Base-by-base conservation (phyloP, 2,888 invertebrate genomes). In the Apomyelois bistriatella region DNA sequence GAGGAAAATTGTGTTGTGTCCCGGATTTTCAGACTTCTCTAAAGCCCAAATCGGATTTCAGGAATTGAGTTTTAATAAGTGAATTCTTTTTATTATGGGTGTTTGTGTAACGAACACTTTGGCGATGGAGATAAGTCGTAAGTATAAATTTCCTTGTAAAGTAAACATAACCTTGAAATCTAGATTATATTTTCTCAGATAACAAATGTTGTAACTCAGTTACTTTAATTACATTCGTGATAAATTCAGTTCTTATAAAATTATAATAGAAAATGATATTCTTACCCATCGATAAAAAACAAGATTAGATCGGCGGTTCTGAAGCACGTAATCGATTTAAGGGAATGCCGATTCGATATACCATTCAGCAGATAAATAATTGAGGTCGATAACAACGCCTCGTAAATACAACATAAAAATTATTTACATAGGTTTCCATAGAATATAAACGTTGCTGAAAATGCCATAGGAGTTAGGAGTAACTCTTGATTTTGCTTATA, bases 61-160 rank as follows among this genome's bases (percentile, higher is more conserved):
- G 8, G 28, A 30, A 42, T n/a, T 54, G 48, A 42, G 46, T 54
- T 60, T 58, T 59, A 49, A 53, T n/a, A n/a, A 58, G 58, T 28
- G 46, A 49, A 43, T 47, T 53, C 53, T 59, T 48, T 53, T 54
- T 59, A 56, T 54, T 63, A 86, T 87, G 87, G 87, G 87, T 59
- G 87, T 86, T 52, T 83, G 76, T 68, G 76, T 87, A 28, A 77
- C 84, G 2, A 85, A 73, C 57, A 87, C 87, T 32, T 65, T 89
- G 58, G 87, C 88, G 15, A 88, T 89, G 89, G 89, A 90, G 61
- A 76, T 88, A 53, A 84, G 78, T 60, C 86, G 89, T 90, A 72
- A 88, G 88, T 88, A 70, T 30, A 48, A 35, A 30, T 28, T 32
- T 9, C 12, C 15, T 32, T 32, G 1, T 13, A 2, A 40, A 15